These are phyloP conservation scores for Boloria selene DNA, from an alignment of 2,888 invertebrate genomes.

Conservation along the genomic window DNA sequence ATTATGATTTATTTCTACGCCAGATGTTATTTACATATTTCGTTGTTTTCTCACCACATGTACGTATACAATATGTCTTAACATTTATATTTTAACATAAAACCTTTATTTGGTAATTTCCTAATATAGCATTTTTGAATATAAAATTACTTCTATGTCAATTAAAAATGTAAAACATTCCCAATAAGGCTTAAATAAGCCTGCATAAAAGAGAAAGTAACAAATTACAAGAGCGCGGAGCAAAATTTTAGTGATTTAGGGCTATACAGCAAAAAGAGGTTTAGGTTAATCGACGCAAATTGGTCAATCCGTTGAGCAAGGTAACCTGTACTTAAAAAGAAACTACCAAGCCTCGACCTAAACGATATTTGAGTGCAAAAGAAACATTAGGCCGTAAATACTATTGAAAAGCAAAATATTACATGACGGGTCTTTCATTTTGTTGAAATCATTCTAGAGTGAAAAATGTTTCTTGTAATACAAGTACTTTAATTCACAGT, in stretches of 20 bases:
- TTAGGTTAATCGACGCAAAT: slow-evolving; percentile 51
- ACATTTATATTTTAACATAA: not conserved
- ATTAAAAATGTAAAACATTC: slow-evolving; percentile 19
- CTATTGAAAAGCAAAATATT: slow-evolving; percentile 33
- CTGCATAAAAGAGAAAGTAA: slow-evolving; percentile 48
- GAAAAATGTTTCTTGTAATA: not conserved
- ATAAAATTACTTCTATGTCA: slow-evolving; percentile 12
- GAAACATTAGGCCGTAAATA: slow-evolving; percentile 36
- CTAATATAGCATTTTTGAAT: not conserved
- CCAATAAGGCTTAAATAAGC: slow-evolving; percentile 25
- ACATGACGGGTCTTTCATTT: not conserved
- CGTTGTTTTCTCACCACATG: slow-evolving; percentile 1
- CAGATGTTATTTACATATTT: slow-evolving; percentile 21
- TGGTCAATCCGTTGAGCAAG: slow-evolving; percentile 49
- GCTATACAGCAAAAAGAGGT: slow-evolving; percentile 42
- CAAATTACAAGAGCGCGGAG: slow-evolving; percentile 46
- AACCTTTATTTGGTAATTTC: not conserved
- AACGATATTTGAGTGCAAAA: slow-evolving; percentile 29
- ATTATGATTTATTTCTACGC: slow-evolving; percentile 28
- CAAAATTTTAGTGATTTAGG: slow-evolving; percentile 46
- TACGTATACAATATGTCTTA: not conserved
- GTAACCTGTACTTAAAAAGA: slow-evolving; percentile 44
- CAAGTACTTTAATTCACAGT: not conserved
- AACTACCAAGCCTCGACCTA: slow-evolving; percentile 32
- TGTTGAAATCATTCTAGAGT: not conserved